Evolutionary conservation across 2,113 vertebrate species (phyloP).

Genomic region (Macquaria ambigua): DNA sequence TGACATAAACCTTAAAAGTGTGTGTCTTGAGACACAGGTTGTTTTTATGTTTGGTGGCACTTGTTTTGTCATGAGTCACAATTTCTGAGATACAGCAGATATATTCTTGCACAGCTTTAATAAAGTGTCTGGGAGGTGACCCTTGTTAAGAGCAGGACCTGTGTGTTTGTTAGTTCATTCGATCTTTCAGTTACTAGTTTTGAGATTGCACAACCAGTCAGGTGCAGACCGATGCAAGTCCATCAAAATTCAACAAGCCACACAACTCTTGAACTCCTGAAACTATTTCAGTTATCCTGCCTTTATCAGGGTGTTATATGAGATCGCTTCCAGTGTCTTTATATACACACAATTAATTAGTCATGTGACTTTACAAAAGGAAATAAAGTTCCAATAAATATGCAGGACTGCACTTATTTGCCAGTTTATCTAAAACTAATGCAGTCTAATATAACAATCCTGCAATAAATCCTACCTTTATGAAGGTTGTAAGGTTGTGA

Average conservation of each 20-base stretch:
- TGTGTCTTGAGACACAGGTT: background rate
- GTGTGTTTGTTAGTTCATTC: background rate
- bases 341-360: background rate
- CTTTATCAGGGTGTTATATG: background rate
- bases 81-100: background rate
- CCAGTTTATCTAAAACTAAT: no score
- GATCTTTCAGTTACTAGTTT: background rate
- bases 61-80: background rate
- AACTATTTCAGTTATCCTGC: background rate
- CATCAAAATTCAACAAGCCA: background rate
- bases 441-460: background rate
- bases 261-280: background rate
- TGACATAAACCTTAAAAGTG: conserved; percentile 10
- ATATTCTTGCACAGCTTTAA: background rate
- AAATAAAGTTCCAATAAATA: background rate
- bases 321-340: background rate
- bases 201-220: background rate
- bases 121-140: background rate
- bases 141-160: background rate
- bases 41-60: background rate
- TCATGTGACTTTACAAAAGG: background rate
- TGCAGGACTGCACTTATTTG: background rate
- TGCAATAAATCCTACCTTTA: background rate
- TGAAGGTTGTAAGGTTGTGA: background rate
- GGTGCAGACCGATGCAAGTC: background rate